Conservation (phyloP, 2,888 invertebrate genomes). For the Allophyes oxyacanthae region DNA sequence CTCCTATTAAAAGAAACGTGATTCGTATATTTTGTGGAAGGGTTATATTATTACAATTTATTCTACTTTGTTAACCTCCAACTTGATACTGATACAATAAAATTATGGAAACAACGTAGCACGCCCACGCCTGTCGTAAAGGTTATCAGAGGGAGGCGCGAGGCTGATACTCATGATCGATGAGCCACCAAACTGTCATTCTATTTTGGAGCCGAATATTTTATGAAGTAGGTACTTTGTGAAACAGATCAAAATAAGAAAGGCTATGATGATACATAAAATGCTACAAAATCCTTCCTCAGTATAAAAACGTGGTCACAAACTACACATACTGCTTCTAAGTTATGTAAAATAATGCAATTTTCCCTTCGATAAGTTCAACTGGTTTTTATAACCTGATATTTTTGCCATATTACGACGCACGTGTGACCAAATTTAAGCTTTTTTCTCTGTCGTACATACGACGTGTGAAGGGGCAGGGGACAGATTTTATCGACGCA, state of each 20-base stretch:
- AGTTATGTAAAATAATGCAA: conserved; percentile 52
- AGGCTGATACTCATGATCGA: conserved; percentile 33
- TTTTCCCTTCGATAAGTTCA: conserved; percentile 47
- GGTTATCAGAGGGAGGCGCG: conserved; percentile 28
- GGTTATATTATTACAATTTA: background rate
- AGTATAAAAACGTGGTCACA: conserved; percentile 6
- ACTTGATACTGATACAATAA: background rate
- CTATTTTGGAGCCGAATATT: conserved; percentile 44
- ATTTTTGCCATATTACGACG: conserved; percentile 56
- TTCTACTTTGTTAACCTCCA: background rate
- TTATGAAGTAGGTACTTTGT: conserved; percentile 9
- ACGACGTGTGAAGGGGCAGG: conserved; percentile 57
- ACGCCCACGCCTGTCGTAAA: conserved; percentile 29
- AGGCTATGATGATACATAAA: background rate
- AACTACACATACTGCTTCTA: conserved; percentile 19
- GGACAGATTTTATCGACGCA: conserved; percentile 67
- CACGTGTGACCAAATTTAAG: conserved; percentile 66
- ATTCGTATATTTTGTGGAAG: too few relatives aligned
- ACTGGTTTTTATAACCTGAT: conserved; percentile 52
- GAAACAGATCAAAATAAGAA: background rate
- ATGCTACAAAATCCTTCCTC: background rate
- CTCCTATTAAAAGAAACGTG: too few relatives aligned
- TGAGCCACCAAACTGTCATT: conserved; percentile 39
- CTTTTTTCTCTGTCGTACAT: conserved; percentile 60
- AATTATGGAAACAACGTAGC: background rate